Percentiles rank a stretch among this genome's conserved stretches.
These are phyloP conservation scores for Notodonta dromedarius DNA, from an alignment of 2,888 invertebrate species.

Conservation along the genomic window DNA sequence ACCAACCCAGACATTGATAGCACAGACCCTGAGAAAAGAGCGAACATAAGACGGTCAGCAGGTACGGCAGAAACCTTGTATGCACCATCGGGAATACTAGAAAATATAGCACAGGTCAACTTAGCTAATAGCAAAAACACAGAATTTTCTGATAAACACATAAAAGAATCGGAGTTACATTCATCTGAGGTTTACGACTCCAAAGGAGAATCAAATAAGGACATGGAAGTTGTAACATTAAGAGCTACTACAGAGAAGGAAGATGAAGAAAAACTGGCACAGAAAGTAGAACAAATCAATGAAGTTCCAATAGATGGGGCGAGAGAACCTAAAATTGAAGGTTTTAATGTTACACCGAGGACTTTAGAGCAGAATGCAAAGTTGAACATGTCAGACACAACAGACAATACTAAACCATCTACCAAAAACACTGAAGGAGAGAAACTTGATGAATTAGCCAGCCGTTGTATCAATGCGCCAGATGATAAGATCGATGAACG, in stretches of 20 bases:
- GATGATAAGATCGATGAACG: constrained; percentile 43
- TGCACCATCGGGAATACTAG: not conserved
- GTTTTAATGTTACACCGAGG: constrained; percentile 46
- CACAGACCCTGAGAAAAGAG: not conserved
- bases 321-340: constrained; percentile 42
- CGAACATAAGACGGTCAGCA: not conserved
- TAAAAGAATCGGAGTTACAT: constrained; percentile 8
- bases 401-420: not conserved
- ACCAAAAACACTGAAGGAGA: constrained; percentile 11
- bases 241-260: constrained; percentile 43
- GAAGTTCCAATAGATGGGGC: constrained; percentile 57
- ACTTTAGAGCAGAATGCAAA: constrained; percentile 35
- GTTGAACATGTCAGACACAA: not conserved
- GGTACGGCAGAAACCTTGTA: not conserved
- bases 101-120: constrained; percentile 1
- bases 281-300: constrained; percentile 58
- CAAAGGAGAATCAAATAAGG: constrained; percentile 5
- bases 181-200: not conserved
- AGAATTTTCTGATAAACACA: constrained; percentile 4
- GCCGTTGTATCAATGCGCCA: constrained; percentile 44
- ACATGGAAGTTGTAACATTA: not conserved
- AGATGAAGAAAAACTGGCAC: constrained; percentile 49
- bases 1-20: not conserved
- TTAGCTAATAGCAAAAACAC: constrained; percentile 6
- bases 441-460: constrained; percentile 44